These are phyloP conservation scores for Celastrina argiolus DNA, from an alignment of 2,888 invertebrate genomes.

Conservation along the genomic window DNA sequence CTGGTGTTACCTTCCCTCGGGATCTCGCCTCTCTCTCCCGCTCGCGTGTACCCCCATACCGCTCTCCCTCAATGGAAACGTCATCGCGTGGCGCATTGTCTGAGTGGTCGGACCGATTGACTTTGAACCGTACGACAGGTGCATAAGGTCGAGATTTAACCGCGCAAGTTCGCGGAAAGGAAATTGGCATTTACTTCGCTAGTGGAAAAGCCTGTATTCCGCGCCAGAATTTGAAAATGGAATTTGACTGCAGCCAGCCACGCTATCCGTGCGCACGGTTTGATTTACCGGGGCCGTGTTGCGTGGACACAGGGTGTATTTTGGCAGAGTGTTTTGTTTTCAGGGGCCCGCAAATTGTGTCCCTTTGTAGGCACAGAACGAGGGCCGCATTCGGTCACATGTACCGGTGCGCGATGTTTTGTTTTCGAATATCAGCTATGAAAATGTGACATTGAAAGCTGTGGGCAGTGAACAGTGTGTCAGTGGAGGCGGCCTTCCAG, in stretches of 20 bases:
- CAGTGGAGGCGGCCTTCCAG: conserved; percentile 35
- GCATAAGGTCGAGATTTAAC: conserved; percentile 40
- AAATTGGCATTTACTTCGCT: conserved; percentile 74
- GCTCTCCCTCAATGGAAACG: conserved; percentile 62
- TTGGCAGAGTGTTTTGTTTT: conserved; percentile 31
- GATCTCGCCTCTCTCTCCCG: conserved; percentile 46
- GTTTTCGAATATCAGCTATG: conserved; percentile 40
- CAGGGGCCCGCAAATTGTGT: conserved; percentile 36
- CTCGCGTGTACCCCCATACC: conserved; percentile 38
- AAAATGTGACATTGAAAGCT: conserved; percentile 48
- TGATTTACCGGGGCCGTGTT: conserved; percentile 28
- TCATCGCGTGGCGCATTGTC: conserved; percentile 76
- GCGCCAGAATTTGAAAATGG: conserved; percentile 68
- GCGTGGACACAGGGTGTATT: conserved; percentile 40
- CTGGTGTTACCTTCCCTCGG: conserved; percentile 53
- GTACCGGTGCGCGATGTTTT: conserved; percentile 74
- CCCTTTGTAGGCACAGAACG: conserved; percentile 53
- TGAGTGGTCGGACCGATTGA: conserved; percentile 41
- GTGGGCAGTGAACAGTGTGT: conserved; percentile 34
- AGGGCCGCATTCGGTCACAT: conserved; percentile 66
- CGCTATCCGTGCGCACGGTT: conserved; percentile 40
- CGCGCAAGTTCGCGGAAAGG: conserved; percentile 51
- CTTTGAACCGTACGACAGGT: conserved; percentile 39
- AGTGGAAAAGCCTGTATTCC: conserved; percentile 75
- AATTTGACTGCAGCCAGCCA: conserved; percentile 54